Conservation (phyloP, 2,113 vertebrate species). For the Corvus moneduloides region DNA sequence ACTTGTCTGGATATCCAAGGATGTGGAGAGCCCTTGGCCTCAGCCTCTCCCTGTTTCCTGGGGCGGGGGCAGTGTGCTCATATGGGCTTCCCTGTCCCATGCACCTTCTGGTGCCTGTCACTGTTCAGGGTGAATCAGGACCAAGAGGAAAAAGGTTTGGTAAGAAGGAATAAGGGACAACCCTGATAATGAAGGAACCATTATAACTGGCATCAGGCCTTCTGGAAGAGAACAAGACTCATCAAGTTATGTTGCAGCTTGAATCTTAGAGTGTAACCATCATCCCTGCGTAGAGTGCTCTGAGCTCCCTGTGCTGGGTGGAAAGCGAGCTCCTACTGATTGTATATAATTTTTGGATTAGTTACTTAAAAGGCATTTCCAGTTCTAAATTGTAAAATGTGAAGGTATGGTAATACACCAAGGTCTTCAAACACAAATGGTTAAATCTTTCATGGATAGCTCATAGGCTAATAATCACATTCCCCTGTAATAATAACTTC, state of each 20-base stretch:
- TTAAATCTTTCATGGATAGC: not conserved
- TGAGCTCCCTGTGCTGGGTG: not conserved
- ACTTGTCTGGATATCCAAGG: not conserved
- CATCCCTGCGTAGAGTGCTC: not conserved
- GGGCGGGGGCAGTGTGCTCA: rapidly evolving
- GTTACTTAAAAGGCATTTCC: not conserved
- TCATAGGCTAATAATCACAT: not conserved
- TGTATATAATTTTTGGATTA: not conserved
- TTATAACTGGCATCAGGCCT: not conserved
- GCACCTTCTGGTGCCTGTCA: not conserved
- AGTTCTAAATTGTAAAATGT: not conserved
- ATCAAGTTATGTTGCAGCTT: not conserved
- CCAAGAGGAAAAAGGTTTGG: not conserved
- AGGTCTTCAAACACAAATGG: not conserved
- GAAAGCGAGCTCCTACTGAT: not conserved
- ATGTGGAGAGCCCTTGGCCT: not conserved
- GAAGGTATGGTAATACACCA: not conserved
- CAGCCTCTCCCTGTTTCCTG: not conserved
- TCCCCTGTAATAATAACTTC: not conserved
- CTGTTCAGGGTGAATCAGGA: not conserved
- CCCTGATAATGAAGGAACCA: rapidly evolving
- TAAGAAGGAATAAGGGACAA: not conserved
- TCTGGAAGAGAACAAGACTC: not conserved
- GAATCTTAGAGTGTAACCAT: not conserved
- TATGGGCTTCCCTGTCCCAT: rapidly evolving